Base-by-base conservation (phyloP, 2,113 vertebrate genomes). In the Myotis brandtii region DNA sequence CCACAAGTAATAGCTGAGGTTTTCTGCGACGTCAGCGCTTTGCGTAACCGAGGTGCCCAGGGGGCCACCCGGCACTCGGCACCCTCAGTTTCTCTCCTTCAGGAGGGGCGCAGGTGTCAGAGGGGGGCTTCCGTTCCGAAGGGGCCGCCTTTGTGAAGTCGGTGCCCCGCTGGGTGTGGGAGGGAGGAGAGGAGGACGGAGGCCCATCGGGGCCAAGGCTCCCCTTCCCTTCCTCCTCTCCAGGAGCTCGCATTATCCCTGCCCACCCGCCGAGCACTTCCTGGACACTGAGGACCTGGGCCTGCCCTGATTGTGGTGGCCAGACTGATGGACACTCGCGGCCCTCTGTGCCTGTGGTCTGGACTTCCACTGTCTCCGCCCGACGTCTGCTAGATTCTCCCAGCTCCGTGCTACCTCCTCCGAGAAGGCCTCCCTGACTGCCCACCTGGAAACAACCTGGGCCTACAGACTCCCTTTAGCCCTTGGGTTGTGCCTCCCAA, bases 11-110 rank as follows among this genome's bases (percentile, higher is more conserved):
- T 0, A 17, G 32, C 64, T 17, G 64, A 32, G 30, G 64, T 67
- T 32, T 67, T n/a, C 64, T n/a, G 64, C 1, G 30, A n/a, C 14
- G 7, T 67, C 64, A n/a, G 64, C 32, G n/a, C 64, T n/a, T 67
- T 16, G 64, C 0, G 1, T 17, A 7, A n/a, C 14, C 2, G 14
- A n/a, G 18, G 25, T 16, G n/a, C 86, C 8, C 0, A 23, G 11
- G 23, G 32, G 43, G 20, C 34, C 34, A 13, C 17, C 18, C 17
- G 62, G n/a, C 34, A 23, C 70, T 23, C 6, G 23, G 34, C 32
- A 25, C 43, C 21, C 40, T n/a, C 27, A 1, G n/a, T 23, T 34
- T 34, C 46, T 76, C 69, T 50, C 30, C 75, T 30, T 52, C 0
- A 4, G 48, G 66, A 9, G 48, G 34, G 62, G 12, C n/a, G 11